Conservation (phyloP, 2,113 vertebrate species). For the Phaethon lepturus region DNA sequence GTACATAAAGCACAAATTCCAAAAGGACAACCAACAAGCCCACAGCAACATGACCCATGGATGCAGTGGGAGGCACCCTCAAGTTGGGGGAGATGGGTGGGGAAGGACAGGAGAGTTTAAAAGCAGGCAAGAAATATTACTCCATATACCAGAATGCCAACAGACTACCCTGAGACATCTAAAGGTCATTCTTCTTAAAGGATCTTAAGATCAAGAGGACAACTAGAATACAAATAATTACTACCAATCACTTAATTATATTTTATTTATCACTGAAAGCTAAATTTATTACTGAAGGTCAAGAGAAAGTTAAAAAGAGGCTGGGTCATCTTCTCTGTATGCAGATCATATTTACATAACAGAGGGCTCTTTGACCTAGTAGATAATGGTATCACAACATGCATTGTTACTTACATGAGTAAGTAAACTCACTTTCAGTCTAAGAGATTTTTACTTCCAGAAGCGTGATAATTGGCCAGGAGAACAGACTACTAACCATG, state of each 20-base stretch:
- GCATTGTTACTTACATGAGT: neutral
- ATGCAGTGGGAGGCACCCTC: neutral
- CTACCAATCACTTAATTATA: neutral
- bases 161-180: neutral
- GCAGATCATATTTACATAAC: neutral
- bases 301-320: constrained; percentile 1
- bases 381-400: neutral
- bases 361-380: neutral
- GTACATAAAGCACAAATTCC: neutral
- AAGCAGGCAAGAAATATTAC: neutral
- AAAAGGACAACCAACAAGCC: neutral
- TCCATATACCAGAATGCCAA: neutral
- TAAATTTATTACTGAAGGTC: neutral
- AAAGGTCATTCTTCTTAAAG: neutral
- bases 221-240: neutral
- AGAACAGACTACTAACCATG: neutral
- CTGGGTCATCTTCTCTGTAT: neutral
- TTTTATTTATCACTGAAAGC: constrained; percentile 9
- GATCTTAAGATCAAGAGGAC: neutral
- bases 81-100: neutral
- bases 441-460: too few species aligned
- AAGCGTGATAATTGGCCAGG: neutral
- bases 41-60: neutral
- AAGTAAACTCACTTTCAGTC: neutral
- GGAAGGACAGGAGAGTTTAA: neutral